These are phyloP conservation scores for Tenthredo amoena DNA, from an alignment of 2,888 invertebrate species.

Conservation along the genomic window DNA sequence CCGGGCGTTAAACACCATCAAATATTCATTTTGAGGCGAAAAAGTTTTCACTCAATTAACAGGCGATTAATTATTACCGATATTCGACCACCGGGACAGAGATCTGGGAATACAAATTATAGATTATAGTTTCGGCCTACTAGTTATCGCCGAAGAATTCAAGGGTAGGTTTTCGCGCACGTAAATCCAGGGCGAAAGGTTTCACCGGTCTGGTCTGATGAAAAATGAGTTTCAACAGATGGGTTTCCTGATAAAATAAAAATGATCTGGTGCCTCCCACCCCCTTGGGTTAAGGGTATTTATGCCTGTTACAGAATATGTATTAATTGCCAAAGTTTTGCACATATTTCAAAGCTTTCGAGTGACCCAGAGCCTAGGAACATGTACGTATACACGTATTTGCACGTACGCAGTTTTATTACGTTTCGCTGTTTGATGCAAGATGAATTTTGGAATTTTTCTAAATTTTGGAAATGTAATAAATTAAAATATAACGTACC, in stretches of 20 bases:
- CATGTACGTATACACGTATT: background rate
- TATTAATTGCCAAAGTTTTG: slow-evolving; percentile 64
- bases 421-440: background rate
- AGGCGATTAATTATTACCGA: slow-evolving; percentile 18
- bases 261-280: slow-evolving; percentile 53
- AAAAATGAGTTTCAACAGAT: slow-evolving; percentile 54
- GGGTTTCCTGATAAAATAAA: slow-evolving; percentile 57
- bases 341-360: slow-evolving; percentile 59
- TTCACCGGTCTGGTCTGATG: slow-evolving; percentile 15
- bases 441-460: background rate
- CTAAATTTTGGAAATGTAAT: background rate
- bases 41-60: slow-evolving; percentile 4
- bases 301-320: slow-evolving; percentile 59
- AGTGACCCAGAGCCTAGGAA: background rate
- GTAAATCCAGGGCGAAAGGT: background rate
- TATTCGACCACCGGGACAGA: background rate
- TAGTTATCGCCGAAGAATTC: background rate
- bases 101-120: background rate
- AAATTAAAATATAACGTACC: slow-evolving; percentile 18
- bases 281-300: slow-evolving; percentile 54
- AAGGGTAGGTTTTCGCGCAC: too few species aligned
- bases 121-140: background rate
- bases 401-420: background rate
- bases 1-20: background rate
- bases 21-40: background rate